Conservation (phyloP, 2,797 vertebrate genomes). For the Parauchenoglanis ngamensis region DNA sequence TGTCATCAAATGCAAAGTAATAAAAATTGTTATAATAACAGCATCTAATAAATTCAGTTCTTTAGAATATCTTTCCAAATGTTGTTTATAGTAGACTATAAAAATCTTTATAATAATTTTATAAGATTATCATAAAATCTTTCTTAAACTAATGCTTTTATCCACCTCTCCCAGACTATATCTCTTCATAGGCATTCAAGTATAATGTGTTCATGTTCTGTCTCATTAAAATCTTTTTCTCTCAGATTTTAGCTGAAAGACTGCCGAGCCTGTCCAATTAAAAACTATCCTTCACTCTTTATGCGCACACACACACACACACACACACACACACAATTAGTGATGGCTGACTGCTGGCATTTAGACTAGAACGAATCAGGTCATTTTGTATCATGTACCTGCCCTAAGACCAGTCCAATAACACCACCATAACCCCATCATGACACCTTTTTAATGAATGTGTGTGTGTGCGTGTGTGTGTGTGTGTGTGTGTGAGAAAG, state of each 20-base stretch:
- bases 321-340: conserved; percentile 39
- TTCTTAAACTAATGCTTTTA: conserved; percentile 15
- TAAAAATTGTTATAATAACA: neutral
- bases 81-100: neutral
- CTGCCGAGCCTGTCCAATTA: conserved; percentile 49
- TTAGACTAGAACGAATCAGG: conserved; percentile 38
- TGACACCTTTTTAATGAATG: conserved; percentile 31
- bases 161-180: neutral
- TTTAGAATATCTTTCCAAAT: neutral
- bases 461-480: conserved; percentile 11
- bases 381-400: conserved; percentile 46
- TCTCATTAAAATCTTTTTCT: conserved; percentile 50
- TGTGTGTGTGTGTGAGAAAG: neutral
- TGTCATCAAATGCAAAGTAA: neutral
- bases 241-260: conserved; percentile 31
- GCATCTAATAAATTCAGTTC: neutral
- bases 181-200: neutral
- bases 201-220: conserved; percentile 44
- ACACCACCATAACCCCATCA: conserved; percentile 31
- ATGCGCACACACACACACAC: conserved; percentile 6
- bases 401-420: conserved; percentile 35
- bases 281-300: conserved; percentile 23
- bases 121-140: neutral
- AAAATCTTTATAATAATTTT: neutral
- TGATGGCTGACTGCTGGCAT: conserved; percentile 46